phyloP scores from a whole-genome alignment of 2,888 invertebrate species.

The Acanthosepion lycidas region DNA sequence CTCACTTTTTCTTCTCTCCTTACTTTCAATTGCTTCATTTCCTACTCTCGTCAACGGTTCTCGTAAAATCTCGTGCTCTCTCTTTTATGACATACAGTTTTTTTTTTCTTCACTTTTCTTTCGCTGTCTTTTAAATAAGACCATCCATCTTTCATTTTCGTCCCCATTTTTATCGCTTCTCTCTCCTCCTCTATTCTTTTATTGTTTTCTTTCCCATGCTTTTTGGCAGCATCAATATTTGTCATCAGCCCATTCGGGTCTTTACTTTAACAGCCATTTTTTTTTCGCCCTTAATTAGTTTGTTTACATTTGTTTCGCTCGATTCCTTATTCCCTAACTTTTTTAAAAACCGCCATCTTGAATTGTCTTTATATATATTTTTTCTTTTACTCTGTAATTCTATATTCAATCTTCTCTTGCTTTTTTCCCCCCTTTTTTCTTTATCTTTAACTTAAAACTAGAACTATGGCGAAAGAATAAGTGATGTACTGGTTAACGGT shows the following conservation, averaged over 20 bases:
- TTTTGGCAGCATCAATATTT: not conserved
- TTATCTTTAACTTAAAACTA: too few species aligned
- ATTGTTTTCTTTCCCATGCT: not conserved
- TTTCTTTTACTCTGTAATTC: not conserved
- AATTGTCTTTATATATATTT: not conserved
- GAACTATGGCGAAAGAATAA: too few species aligned
- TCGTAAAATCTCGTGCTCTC: not conserved
- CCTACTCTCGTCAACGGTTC: not conserved
- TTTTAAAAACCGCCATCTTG: not conserved
- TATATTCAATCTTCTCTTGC: not conserved
- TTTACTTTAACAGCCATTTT: not conserved
- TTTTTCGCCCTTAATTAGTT: not conserved
- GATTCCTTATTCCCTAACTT: not conserved
- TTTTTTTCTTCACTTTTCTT: not conserved
- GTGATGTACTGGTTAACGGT: too few species aligned
- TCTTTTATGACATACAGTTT: not conserved
- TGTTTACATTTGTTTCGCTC: not conserved
- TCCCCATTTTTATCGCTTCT: not conserved
- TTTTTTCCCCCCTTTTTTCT: not conserved
- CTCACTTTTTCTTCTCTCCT: not conserved
- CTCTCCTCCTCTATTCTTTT: not conserved
- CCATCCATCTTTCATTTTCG: not conserved
- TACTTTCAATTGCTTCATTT: slow-evolving; percentile 22
- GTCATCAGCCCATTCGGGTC: not conserved
- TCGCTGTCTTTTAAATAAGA: not conserved